These are phyloP conservation scores for Psophia crepitans DNA, from an alignment of 2,113 vertebrate genomes.

Conservation along the genomic window DNA sequence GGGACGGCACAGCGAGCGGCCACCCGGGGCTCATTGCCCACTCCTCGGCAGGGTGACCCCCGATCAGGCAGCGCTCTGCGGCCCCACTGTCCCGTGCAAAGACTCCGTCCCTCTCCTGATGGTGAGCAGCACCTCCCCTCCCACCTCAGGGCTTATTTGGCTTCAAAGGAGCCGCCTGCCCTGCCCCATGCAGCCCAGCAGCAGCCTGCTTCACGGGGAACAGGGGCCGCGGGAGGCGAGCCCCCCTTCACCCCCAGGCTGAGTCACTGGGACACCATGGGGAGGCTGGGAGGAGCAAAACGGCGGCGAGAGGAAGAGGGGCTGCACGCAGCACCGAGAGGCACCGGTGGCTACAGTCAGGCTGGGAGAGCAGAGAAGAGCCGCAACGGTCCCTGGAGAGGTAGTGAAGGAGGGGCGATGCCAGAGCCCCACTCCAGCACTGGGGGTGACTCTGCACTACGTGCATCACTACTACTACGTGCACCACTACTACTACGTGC, in stretches of 20 bases:
- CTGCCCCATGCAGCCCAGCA: background rate
- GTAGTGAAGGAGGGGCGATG: background rate
- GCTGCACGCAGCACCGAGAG: background rate
- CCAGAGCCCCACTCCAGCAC: background rate
- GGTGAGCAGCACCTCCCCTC: background rate
- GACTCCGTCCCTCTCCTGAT: background rate
- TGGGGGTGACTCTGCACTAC: background rate
- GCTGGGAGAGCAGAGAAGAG: background rate
- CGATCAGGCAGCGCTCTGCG: background rate
- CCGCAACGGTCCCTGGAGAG: fast-evolving
- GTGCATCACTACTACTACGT: background rate
- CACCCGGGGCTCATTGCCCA: background rate
- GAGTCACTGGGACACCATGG: background rate
- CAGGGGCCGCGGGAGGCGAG: background rate
- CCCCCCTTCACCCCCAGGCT: too few relatives aligned
- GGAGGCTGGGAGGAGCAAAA: background rate
- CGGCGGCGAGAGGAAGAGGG: background rate
- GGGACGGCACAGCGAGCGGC: background rate
- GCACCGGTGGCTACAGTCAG: background rate
- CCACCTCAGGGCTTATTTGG: fast-evolving
- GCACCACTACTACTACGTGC: background rate
- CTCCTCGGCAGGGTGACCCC: background rate
- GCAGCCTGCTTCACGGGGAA: background rate
- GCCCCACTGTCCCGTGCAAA: background rate
- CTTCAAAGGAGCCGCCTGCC: background rate